Evolutionary conservation across 2,888 invertebrate genomes (phyloP).

Genomic region (Himalopsyche anomala): DNA sequence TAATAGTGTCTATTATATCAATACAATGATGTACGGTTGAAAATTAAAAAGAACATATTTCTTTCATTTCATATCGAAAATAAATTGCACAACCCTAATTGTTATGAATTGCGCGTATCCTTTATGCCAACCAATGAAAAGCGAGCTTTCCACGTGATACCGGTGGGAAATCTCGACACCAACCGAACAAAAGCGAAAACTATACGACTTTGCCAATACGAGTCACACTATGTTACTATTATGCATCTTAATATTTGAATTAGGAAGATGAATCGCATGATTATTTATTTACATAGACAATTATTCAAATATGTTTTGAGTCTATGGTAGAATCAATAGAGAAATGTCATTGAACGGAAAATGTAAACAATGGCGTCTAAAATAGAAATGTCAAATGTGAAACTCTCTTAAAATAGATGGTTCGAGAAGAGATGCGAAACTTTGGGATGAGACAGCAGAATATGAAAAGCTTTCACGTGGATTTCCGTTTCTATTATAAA

Average conservation of each 20-base stretch:
- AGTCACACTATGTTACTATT: neutral
- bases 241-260: neutral
- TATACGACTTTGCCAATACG: neutral
- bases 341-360: neutral
- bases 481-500: neutral
- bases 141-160: neutral
- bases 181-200: neutral
- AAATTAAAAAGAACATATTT: neutral
- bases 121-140: slow-evolving; percentile 14
- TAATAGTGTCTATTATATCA: too few species aligned
- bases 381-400: neutral
- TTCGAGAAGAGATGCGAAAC: neutral
- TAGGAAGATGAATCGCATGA: neutral
- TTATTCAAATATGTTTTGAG: neutral
- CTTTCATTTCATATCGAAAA: neutral
- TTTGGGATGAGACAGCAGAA: neutral
- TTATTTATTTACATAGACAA: neutral
- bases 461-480: neutral
- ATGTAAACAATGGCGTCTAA: neutral
- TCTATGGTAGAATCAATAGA: neutral
- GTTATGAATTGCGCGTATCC: slow-evolving; percentile 4
- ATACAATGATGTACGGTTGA: too few species aligned
- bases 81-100: neutral
- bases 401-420: neutral
- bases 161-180: neutral